phyloP scores from a whole-genome alignment of 1,140 invertebrate genomes.

The Halesus radiatus region DNA sequence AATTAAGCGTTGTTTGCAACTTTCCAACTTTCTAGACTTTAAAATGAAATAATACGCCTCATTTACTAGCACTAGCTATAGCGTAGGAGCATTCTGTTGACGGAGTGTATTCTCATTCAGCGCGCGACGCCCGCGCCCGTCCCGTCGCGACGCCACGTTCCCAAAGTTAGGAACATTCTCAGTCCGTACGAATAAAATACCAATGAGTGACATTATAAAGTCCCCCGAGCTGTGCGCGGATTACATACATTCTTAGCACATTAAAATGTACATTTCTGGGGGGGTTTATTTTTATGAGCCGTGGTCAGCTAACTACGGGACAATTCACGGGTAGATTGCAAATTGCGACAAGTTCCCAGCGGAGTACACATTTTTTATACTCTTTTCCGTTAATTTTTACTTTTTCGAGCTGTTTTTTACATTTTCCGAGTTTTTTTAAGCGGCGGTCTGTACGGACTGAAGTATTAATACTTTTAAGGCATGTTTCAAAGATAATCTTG shows the following conservation, averaged over 20 bases:
- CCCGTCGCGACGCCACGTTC: background rate
- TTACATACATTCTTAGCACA: conserved; percentile 49
- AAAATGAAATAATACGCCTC: no score
- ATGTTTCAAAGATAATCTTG: no score
- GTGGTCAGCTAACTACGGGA: conserved; percentile 36
- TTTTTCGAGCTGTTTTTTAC: no score
- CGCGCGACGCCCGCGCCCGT: background rate
- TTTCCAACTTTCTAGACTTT: no score
- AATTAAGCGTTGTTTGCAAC: no score
- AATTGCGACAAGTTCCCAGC: background rate
- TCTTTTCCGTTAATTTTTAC: background rate
- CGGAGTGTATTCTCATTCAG: conserved; percentile 23
- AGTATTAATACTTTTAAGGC: no score
- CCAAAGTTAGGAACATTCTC: conserved; percentile 29
- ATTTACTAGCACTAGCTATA: no score
- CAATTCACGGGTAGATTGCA: conserved; percentile 1
- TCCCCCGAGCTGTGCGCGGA: conserved; percentile 34
- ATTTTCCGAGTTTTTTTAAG: no score
- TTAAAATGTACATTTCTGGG: conserved; percentile 50
- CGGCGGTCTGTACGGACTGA: no score
- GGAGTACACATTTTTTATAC: background rate
- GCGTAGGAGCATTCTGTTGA: no score
- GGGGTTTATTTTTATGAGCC: conserved; percentile 48
- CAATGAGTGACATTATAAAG: conserved; percentile 56
- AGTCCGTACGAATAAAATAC: conserved; percentile 52